A percentile compares a stretch with the other conserved stretches of the same genome.
These are phyloP conservation scores for Melozone crissalis DNA, from an alignment of 2,113 vertebrate species.

Conservation along the genomic window DNA sequence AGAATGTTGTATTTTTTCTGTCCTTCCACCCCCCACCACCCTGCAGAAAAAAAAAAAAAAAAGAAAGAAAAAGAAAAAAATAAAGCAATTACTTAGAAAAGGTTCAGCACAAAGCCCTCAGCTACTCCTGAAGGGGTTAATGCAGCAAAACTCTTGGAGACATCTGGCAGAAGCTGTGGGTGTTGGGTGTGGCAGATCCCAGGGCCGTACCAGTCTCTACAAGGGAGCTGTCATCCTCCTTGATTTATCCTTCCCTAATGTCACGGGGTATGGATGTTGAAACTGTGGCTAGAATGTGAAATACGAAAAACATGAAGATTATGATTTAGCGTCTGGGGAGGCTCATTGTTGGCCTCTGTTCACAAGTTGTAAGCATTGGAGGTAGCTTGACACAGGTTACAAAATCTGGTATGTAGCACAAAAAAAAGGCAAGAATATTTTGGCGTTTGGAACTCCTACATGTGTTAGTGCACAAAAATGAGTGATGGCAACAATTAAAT, in stretches of 20 bases:
- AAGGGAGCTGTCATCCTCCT: conserved; percentile 85
- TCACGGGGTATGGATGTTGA: conserved; percentile 88
- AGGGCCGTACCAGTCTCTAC: conserved; percentile 90
- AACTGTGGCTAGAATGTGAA: conserved; percentile 88
- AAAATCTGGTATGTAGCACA: conserved; percentile 54
- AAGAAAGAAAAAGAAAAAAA: background rate
- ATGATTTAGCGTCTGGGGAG: conserved; percentile 87
- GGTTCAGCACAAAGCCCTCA: background rate
- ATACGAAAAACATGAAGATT: conserved; percentile 88
- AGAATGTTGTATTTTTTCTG: background rate
- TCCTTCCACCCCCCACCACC: background rate
- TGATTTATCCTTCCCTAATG: conserved; percentile 90
- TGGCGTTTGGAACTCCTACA: conserved; percentile 19
- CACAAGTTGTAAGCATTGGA: conserved; percentile 63
- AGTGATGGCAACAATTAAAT: conserved; percentile 41
- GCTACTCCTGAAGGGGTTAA: conserved; percentile 72
- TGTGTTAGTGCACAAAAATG: conserved; percentile 24
- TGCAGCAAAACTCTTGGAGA: conserved; percentile 60
- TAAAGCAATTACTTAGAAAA: background rate
- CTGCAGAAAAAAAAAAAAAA: background rate
- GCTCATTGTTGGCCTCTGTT: conserved; percentile 73
- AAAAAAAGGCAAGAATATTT: conserved; percentile 10
- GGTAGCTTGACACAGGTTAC: conserved; percentile 62
- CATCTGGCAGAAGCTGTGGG: conserved; percentile 87
- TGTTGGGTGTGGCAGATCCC: conserved; percentile 83